Evolutionary conservation across 2,888 invertebrate species (phyloP), one percentile per base, ranked within the genome.

Genomic region (Agrotis segetum): DNA sequence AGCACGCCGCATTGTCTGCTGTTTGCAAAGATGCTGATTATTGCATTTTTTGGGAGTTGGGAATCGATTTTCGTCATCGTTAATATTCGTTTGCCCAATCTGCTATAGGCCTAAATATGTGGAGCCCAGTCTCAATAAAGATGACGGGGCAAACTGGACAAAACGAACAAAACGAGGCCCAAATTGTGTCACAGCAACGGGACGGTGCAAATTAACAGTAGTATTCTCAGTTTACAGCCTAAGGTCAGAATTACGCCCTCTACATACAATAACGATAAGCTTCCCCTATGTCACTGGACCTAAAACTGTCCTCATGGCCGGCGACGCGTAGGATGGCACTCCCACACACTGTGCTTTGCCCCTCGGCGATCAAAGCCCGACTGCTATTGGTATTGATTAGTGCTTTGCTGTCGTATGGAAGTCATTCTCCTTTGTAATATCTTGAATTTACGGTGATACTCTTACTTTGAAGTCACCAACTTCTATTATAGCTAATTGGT

Each of bases 1-100:
- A 71, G 13, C 52, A 71, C 62, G 66, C 72, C 72, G 75, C 40
- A 74, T 77, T 68, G 72, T 72, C 62, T 71, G 49, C 29, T 17
- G 40, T n/a, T 52, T 29, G 16, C 44, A 58, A 64, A 70, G 52
- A 55, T 47, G 49, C 19, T 44, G 47, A 14, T n/a, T 17, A 24
- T 19, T 63, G 21, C 46, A 40, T 2, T 59, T 21, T 21, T 56
- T 63, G 13, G 16, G 9, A 19, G 2, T 67, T 67, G 24, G 67
- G 24, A 24, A 46, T 46, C 14, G 3, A 14, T 49, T 21, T 49
- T 47, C 17, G 47, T n/a, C 29, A n/a, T 11, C 14, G 6, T 34
- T 11, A 34, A 2, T 11, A 40, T 34, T n/a, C 3, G 56, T 56
- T 34, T 56, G 56, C 56, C n/a, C 13, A 56, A 34, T 34, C 34